Base-by-base conservation (phyloP, 2,888 invertebrate genomes). In the Drosophila austrosaltans region DNA sequence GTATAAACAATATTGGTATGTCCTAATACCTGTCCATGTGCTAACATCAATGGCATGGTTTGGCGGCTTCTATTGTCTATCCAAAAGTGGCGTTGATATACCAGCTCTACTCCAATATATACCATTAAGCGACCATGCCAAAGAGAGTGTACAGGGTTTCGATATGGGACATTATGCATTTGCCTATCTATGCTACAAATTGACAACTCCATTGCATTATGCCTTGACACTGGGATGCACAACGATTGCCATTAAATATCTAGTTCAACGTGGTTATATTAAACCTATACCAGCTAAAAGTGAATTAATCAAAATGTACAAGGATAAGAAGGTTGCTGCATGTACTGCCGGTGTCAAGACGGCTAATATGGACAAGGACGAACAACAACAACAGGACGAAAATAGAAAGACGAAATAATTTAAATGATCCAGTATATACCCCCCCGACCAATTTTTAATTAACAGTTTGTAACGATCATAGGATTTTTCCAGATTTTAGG, bases 1-100 rank as follows among this genome's bases (percentile, higher is more conserved):
- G 96, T 97, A 97, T 91, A 96, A 96, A 91, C 96, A 98, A 90
- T 99, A 99, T 93, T 99, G 99, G 97, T 98, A 99, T 93, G 96
- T 99, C 63, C 93, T 98, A 66, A 93, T 99, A 67, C 99, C 98
- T 3, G 99, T 99, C 2, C 99, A 99, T 93, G 90, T 96, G 59
- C 94, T 95, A 20, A 98, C 98, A 8, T 99, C 98, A 2, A 93
- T 95, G 36, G 93, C 96, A 66, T 99, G 99, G 99, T 95, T 96
- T 92, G 96, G 96, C 16, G 93, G 95, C 22, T 98, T 98, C 92
- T 99, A 98, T 93, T 96, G 96, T 90, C 93, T 96, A 82, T 96
- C 97, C 7, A 95, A 95, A 92, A 97, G 99, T 93, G 99, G 99
- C 58, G 94, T 99, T 32, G 98, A 99, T 93, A 95, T 99, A 56